Evolutionary conservation across 1,140 invertebrate species (phyloP), one percentile per base, ranked within the genome.

Genomic region (Scaptomyza graminum): DNA sequence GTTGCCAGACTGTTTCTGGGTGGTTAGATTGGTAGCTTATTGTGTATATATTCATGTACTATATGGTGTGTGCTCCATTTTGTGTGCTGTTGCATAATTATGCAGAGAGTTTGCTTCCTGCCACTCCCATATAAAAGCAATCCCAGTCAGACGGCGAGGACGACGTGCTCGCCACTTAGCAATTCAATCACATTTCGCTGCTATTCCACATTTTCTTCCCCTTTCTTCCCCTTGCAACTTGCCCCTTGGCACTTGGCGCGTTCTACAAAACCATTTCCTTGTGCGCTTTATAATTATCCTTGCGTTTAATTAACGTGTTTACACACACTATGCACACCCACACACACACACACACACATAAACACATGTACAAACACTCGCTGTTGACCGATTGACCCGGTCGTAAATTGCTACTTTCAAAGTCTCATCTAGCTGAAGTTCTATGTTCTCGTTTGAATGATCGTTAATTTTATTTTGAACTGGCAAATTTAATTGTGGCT

Each of bases 251-350:
- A 16, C 28, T 31, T 28, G 47, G 12, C 22, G 28, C 59, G 49
- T 13, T 56, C 44, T 63, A 34, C 39, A 44, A 55, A 70, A 25
- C 25, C 61, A 34, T 64, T 74, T 70, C 66, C 72, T 74, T 64
- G 49, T 74, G 55, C 73, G 37, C 67, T 60, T 75, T 75, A 75
- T 75, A 75, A 75, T 75, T 75, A 75, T 75, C 67, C 72, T 60
- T 71, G 67, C 72, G 72, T 75, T 75, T 75, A 75, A 75, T 75
- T 75, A 75, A 72, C 68, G 68, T 75, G 68, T 66, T 75, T 72
- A 72, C 62, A 71, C 61, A 66, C n/a, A 60, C 52, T 25, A 41
- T 3, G 41, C 63, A 22, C 62, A 39, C 54, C 39, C 18, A 49
- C 41, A 54, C 25, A 49, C 41, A 55, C 31, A 39, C 31, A 54